Base-by-base conservation (phyloP, 1,140 invertebrate genomes). In the Sinella curviseta region DNA sequence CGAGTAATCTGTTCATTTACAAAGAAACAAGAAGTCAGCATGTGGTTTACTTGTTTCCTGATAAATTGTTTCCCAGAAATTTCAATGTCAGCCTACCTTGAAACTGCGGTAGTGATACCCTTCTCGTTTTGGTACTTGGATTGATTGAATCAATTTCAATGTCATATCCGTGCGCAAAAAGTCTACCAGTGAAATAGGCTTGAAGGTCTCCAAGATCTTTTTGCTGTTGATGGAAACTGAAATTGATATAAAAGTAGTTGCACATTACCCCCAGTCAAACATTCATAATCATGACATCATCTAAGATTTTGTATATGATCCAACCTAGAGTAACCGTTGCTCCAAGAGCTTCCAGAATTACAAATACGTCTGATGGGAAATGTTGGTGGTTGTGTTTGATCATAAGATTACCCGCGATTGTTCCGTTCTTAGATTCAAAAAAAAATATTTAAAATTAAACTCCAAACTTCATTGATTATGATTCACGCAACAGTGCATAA, bases 1-100 rank as follows among this genome's bases (percentile, higher is more conserved):
- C 91, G 91, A 90, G 93, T 93, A 78, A 94, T 91, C 92, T 94
- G 80, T 2, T 4, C 3, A 60, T n/a, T 12, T 14, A 60, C 4
- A 17, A 48, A n/a, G n/a, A 48, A 48, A 48, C 39, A 48, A 48
- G n/a, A n/a, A n/a, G n/a, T n/a, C 17, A 48, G 39, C 4, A 48
- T 48, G 17, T 17, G 17, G 4, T 8, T 8, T 48, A 48, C 17
- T 48, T 48, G 4, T 48, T 8, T 48, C 17, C 4, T 48, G 24
- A 60, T 26, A 60, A 60, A 60, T 26, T 60, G 57, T 60, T 17
- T 60, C 39, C 8, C 12, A 60, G 57, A n/a, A 26, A 60, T 60
- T 60, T 60, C 57, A n/a, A 60, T 14, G 57, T 14, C 24, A 12
- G 24, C 12, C 24, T n/a, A 92, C 90, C 88, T 92, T 92, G 80